Evolutionary conservation across 1,140 invertebrate genomes (phyloP).

Genomic region (Pseudachorutes palmiensis): DNA sequence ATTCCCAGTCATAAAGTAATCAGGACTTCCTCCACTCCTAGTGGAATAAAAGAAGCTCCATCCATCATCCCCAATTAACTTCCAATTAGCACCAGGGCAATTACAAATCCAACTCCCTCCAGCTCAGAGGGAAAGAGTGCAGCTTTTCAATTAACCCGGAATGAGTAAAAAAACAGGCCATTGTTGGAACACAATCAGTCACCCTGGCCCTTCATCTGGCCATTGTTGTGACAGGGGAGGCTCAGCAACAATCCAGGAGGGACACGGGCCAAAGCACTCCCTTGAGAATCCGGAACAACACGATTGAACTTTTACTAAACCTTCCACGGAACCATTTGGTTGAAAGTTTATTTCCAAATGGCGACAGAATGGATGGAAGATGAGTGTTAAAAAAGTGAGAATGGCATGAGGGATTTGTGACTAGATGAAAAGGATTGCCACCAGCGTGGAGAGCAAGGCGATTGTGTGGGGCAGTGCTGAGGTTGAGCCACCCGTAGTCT

Average conservation of each 20-base stretch:
- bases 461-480: neutral
- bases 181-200: too few species aligned
- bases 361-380: neutral
- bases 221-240: too few species aligned
- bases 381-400: too few species aligned
- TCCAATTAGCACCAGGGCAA: constrained; percentile 36
- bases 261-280: too few species aligned
- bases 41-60: neutral
- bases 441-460: neutral
- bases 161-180: neutral
- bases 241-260: too few species aligned
- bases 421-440: neutral
- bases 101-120: too few species aligned
- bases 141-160: neutral
- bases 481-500: constrained; percentile 12
- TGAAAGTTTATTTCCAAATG: neutral
- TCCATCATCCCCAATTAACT: constrained; percentile 34
- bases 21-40: neutral
- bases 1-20: constrained; percentile 13
- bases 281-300: too few species aligned
- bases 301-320: too few species aligned
- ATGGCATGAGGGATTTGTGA: too few species aligned
- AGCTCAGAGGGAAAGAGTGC: neutral
- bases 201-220: too few species aligned
- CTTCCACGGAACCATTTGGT: too few species aligned